Conservation (phyloP, 2,888 invertebrate genomes). For the Gymnosoma rotundatum region DNA sequence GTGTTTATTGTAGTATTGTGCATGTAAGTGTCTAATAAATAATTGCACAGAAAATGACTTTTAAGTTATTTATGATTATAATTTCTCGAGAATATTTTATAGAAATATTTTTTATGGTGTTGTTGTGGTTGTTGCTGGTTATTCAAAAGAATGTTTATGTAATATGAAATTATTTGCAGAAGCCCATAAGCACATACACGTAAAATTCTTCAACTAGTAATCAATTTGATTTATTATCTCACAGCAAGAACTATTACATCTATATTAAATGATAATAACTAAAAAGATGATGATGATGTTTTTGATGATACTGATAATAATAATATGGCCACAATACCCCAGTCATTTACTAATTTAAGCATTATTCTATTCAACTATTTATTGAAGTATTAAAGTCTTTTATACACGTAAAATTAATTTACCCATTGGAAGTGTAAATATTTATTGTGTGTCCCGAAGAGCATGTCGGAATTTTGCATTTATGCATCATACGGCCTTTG, state of each 20-base stretch:
- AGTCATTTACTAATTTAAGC: constrained; percentile 42
- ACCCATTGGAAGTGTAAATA: not conserved
- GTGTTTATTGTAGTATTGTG: not conserved
- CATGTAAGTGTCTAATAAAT: not conserved
- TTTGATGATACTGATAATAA: constrained; percentile 34
- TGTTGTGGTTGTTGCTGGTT: not conserved
- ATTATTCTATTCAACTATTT: constrained; percentile 39
- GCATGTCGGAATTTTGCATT: not conserved
- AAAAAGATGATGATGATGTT: not conserved
- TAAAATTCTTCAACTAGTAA: not conserved
- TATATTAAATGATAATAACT: constrained; percentile 6
- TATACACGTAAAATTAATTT: not conserved
- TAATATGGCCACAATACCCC: constrained; percentile 6
- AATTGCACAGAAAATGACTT: constrained; percentile 67
- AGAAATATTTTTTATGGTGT: constrained; percentile 44
- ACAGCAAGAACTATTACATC: constrained; percentile 11
- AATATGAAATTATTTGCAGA: constrained; percentile 26
- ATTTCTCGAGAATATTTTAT: constrained; percentile 48
- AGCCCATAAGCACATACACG: not conserved
- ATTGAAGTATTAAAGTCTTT: constrained; percentile 52
- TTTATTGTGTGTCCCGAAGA: no score
- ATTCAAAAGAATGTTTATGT: constrained; percentile 21
- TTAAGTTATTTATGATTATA: constrained; percentile 68
- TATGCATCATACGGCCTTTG: not conserved
- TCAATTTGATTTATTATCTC: constrained; percentile 16